Percentiles rank a stretch among this genome's conserved stretches.
phyloP scores from a whole-genome alignment of 1,140 invertebrate species.

The Eupristina koningsbergeri region DNA sequence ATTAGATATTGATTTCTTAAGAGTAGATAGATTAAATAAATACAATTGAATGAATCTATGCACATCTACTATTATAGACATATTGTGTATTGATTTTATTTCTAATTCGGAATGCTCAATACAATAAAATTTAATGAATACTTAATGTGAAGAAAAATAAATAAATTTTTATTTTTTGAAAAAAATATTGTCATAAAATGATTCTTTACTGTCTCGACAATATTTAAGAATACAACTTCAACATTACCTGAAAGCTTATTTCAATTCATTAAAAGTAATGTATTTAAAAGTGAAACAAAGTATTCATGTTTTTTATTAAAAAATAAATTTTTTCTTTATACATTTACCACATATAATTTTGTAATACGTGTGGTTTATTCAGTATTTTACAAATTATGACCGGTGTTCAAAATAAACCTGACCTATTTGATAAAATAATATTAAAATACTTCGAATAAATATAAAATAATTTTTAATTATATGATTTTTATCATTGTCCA shows the following conservation, averaged over 20 bases:
- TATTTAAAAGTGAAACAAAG: too few relatives aligned
- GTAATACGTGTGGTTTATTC: background rate
- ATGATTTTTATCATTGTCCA: background rate
- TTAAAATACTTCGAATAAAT: background rate
- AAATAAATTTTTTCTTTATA: background rate
- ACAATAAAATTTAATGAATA: too few relatives aligned
- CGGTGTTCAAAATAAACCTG: background rate
- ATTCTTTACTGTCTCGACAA: too few relatives aligned
- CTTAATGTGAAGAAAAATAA: too few relatives aligned
- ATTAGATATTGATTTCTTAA: constrained; percentile 7
- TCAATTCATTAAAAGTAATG: too few relatives aligned
- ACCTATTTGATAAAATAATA: background rate
- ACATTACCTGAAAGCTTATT: too few relatives aligned
- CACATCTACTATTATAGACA: background rate
- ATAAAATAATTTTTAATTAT: background rate
- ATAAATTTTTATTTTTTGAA: too few relatives aligned
- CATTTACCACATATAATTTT: background rate
- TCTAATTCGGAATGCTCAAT: too few relatives aligned
- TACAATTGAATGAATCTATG: background rate
- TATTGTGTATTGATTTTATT: background rate
- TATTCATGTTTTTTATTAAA: background rate
- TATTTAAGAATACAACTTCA: too few relatives aligned
- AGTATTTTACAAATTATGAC: background rate
- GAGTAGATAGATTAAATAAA: background rate
- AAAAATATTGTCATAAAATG: too few relatives aligned